phyloP scores from a whole-genome alignment of 1,140 invertebrate genomes.

The Trichomalopsis sarcophagae region DNA sequence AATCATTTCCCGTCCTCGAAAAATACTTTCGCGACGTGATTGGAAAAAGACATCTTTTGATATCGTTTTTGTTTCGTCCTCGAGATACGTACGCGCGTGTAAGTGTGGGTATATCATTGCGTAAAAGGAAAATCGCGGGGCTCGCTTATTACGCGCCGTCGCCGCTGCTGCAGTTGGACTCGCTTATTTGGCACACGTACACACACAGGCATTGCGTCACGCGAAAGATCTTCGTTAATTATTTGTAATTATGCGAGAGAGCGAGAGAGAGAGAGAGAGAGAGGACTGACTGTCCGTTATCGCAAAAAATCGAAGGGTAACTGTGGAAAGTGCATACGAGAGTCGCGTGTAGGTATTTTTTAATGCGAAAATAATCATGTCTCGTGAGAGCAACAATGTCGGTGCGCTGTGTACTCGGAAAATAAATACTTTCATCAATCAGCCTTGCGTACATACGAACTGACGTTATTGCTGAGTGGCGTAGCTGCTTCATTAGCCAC shows the following conservation, averaged over 20 bases:
- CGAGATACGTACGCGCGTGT: neutral
- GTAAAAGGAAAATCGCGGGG: neutral
- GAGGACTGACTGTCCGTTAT: slow-evolving; percentile 16
- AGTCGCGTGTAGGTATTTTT: slow-evolving; percentile 3
- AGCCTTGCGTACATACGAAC: neutral
- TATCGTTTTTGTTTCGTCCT: neutral
- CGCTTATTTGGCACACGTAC: slow-evolving; percentile 6
- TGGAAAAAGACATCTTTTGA: neutral
- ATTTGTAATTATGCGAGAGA: slow-evolving; percentile 29
- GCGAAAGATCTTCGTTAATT: slow-evolving; percentile 20
- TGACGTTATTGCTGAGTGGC: neutral
- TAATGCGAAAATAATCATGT: neutral
- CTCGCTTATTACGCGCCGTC: neutral
- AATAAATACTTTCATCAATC: neutral
- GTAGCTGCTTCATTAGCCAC: neutral
- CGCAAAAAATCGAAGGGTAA: neutral
- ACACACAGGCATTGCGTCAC: slow-evolving; percentile 13
- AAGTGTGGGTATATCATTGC: neutral
- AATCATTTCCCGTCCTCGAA: slow-evolving; percentile 34
- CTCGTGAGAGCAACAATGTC: neutral
- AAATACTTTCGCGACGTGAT: slow-evolving; percentile 32
- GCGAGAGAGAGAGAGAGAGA: neutral
- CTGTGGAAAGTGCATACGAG: neutral
- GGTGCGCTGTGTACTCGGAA: neutral
- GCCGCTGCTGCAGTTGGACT: neutral